These are phyloP conservation scores for Copidosoma floridanum DNA, from an alignment of 1,140 invertebrate species.

Conservation along the genomic window DNA sequence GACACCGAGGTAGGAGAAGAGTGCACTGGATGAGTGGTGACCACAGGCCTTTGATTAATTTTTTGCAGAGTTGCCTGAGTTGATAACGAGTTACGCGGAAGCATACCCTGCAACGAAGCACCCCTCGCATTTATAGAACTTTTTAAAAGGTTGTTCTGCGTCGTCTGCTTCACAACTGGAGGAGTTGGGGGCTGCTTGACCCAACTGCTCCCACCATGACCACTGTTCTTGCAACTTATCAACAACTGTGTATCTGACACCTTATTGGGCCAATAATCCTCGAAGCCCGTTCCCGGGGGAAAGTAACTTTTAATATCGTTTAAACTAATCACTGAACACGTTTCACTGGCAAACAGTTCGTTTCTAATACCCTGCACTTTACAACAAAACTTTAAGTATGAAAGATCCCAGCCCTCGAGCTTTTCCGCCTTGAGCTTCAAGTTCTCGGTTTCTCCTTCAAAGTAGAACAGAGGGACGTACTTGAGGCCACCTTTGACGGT, in stretches of 20 bases:
- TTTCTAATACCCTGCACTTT: slow-evolving; percentile 90
- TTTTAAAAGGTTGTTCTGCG: slow-evolving; percentile 41
- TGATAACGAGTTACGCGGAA: slow-evolving; percentile 30
- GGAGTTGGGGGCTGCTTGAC: slow-evolving; percentile 61
- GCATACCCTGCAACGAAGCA: slow-evolving; percentile 37
- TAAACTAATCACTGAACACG: slow-evolving; percentile 83
- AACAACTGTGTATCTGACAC: slow-evolving; percentile 74
- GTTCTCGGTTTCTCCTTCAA: slow-evolving; percentile 89
- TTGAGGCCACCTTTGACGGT: slow-evolving; percentile 79
- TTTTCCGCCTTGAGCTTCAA: slow-evolving; percentile 81
- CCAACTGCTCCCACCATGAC: slow-evolving; percentile 63
- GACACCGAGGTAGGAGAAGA: slow-evolving; percentile 43
- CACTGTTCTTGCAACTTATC: slow-evolving; percentile 61
- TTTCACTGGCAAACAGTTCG: slow-evolving; percentile 85
- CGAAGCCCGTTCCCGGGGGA: slow-evolving; percentile 81
- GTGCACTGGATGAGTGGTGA: slow-evolving; percentile 44
- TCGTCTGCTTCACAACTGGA: slow-evolving; percentile 39
- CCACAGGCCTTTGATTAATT: slow-evolving; percentile 42
- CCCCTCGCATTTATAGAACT: slow-evolving; percentile 43
- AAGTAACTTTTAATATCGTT: slow-evolving; percentile 89
- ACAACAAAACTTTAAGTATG: slow-evolving; percentile 91
- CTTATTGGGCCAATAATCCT: slow-evolving; percentile 89
- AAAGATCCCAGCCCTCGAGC: slow-evolving; percentile 85
- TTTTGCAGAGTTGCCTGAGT: slow-evolving; percentile 36
- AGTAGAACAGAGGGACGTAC: slow-evolving; percentile 92